Evolutionary conservation across 1,140 invertebrate species (phyloP).

Genomic region (Hirudo medicinalis): DNA sequence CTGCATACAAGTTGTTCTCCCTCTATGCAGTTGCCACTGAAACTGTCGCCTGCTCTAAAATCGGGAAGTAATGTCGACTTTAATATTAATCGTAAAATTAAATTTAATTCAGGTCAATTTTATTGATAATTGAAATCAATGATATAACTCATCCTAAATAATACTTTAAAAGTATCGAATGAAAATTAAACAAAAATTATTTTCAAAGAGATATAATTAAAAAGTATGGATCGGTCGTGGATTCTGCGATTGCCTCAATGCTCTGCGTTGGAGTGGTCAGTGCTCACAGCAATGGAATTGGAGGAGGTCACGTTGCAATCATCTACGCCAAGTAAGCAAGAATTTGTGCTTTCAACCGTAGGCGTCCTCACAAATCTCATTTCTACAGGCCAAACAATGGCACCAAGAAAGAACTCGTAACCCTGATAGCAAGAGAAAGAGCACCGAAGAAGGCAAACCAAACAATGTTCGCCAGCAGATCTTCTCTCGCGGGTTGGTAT

Average conservation of each 20-base stretch:
- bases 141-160: background rate
- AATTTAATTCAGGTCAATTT: background rate
- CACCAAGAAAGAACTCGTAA: conserved; percentile 14
- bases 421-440: conserved; percentile 29
- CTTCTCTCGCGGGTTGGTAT: background rate
- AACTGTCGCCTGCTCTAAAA: conserved; percentile 9
- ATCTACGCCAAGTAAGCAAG: conserved; percentile 8
- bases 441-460: conserved; percentile 33
- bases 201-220: background rate
- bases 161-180: background rate
- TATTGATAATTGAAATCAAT: background rate
- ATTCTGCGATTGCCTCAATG: conserved; percentile 6
- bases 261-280: conserved; percentile 12
- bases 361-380: too few species aligned
- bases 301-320: background rate
- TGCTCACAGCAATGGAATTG: conserved; percentile 11
- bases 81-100: background rate
- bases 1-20: conserved; percentile 5
- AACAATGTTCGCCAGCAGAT: conserved; percentile 31
- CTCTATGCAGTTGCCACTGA: conserved; percentile 15
- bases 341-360: background rate
- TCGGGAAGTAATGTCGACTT: conserved; percentile 7
- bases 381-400: conserved; percentile 11
- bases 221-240: conserved; percentile 6
- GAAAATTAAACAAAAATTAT: background rate